These are phyloP conservation scores for Aphelinus certus DNA, from an alignment of 1,140 invertebrate species.

Conservation along the genomic window DNA sequence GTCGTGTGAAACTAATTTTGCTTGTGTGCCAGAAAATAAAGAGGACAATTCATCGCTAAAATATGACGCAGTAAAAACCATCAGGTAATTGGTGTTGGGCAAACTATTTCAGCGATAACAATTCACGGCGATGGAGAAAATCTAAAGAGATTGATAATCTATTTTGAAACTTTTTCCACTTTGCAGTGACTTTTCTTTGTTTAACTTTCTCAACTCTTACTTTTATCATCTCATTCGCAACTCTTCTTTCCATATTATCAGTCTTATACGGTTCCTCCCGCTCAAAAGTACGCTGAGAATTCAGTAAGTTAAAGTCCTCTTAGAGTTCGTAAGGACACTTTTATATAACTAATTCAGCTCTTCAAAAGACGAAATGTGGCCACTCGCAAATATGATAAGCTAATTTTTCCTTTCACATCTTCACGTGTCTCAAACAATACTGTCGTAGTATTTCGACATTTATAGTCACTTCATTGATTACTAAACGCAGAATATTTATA, in stretches of 20 bases:
- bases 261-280: not conserved
- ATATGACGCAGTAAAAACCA: no score
- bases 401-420: not conserved
- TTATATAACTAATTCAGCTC: conserved; percentile 17
- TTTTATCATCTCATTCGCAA: conserved; percentile 11
- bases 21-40: no score
- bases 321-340: conserved; percentile 19
- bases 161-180: conserved; percentile 7
- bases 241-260: conserved; percentile 26
- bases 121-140: no score
- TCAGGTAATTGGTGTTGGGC: no score
- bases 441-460: no score
- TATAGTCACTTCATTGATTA: no score
- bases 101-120: no score
- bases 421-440: no score
- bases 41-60: no score
- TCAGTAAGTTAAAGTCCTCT: conserved; percentile 20
- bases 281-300: not conserved
- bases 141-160: not conserved
- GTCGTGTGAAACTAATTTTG: no score
- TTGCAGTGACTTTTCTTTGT: conserved; percentile 18
- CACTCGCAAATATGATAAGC: not conserved
- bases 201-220: conserved; percentile 16
- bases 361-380: not conserved
- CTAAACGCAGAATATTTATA: no score